phyloP scores from a whole-genome alignment of 2,888 invertebrate genomes.

The Chrysomela aeneicollis region DNA sequence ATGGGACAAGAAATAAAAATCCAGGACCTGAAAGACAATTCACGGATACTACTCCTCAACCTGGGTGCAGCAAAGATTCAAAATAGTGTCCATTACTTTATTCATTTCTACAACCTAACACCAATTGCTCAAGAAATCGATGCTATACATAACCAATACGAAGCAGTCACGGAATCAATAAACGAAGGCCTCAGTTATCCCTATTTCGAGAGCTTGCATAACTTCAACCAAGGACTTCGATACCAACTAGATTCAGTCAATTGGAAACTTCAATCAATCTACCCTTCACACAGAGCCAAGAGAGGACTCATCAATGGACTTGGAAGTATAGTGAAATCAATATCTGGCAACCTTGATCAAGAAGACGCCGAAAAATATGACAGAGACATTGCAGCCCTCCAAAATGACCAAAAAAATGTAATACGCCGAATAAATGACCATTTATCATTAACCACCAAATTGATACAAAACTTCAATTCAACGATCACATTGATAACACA shows the following conservation, averaged over 20 bases:
- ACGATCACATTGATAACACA: conserved; percentile 9
- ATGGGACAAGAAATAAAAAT: too few species aligned
- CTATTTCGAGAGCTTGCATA: background rate
- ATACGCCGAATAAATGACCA: conserved; percentile 6
- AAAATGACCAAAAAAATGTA: conserved; percentile 11
- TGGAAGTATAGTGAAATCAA: conserved; percentile 22
- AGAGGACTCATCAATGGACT: conserved; percentile 14
- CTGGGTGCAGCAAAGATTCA: too few species aligned
- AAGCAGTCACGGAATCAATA: too few species aligned
- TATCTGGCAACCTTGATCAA: conserved; percentile 24
- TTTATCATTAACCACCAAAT: background rate
- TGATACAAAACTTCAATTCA: conserved; percentile 18
- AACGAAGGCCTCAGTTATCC: background rate
- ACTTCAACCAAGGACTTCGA: conserved; percentile 8
- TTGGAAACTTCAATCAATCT: conserved; percentile 7
- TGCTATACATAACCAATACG: too few species aligned
- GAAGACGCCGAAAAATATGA: conserved; percentile 25
- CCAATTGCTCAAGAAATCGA: too few species aligned
- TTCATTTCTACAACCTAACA: too few species aligned
- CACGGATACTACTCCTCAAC: too few species aligned
- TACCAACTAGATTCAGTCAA: conserved; percentile 5
- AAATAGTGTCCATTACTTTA: too few species aligned
- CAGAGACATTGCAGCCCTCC: conserved; percentile 3
- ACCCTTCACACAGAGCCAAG: conserved; percentile 1
- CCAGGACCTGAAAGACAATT: too few species aligned